Base-by-base conservation (phyloP, 2,888 invertebrate genomes). In the Carabus problematicus region DNA sequence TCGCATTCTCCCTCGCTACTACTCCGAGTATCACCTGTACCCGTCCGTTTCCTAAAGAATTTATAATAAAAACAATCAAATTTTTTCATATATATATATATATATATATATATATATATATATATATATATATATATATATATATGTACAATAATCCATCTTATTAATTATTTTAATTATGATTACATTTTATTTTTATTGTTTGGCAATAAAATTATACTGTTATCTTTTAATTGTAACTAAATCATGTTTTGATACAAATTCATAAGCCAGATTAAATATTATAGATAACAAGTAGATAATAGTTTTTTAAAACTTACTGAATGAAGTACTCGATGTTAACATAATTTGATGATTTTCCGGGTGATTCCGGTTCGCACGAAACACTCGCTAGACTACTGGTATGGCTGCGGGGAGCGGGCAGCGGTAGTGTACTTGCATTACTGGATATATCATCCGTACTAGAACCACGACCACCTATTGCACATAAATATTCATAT, bases 271-370 rank as follows among this genome's bases (percentile, higher is more conserved):
- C 2, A 29, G 29, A 29, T 29, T 29, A 29, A 29, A 29, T 29
- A 29, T 29, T 29, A 29, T 29, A 29, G 29, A 29, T 29, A 29
- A 29, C 29, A 29, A 29, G 6, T 2, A 29, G 2, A 29, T 29
- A 29, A 29, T 29, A 29, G 6, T 29, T 29, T 3, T 29, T 6
- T 70, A 58, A 70, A 71, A 85, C 89, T 85, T 80, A 92, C 92
- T 91, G 90, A 81, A 95, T 89, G 77, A 95, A 95, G 81, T 94
- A 95, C 82, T 95, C 94, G 83, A 95, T 94, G 82, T 95, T 95
- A 81, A 94, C 94, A 83, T 95, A 95, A 83, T 95, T 94, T 72
- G 93, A 92, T 73, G 91, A 90, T 76, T 87, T 87, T 76, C 91
- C 90, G 64, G 92, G 92, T 42, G 92, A 92, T 81, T 92, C 92